phyloP scores from a whole-genome alignment of 2,888 invertebrate genomes.

The Drosophila neotestacea region DNA sequence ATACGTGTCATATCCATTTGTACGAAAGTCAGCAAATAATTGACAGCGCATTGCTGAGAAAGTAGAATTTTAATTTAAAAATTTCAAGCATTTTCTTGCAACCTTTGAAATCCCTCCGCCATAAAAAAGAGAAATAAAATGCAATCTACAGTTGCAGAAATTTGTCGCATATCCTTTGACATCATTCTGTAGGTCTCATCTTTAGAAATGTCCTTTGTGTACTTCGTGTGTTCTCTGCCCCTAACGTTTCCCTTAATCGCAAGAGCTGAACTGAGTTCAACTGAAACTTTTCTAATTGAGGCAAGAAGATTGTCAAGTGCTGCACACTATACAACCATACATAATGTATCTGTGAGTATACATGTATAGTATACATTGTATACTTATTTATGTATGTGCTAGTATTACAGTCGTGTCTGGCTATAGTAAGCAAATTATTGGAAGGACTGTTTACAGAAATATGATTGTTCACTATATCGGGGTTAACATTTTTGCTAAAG shows the following conservation, averaged over 20 bases:
- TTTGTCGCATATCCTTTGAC: conserved; percentile 16
- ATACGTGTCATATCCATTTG: conserved; percentile 8
- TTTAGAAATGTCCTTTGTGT: conserved; percentile 31
- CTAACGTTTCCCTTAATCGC: not conserved
- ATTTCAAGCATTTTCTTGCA: not conserved
- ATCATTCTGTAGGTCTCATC: conserved; percentile 12
- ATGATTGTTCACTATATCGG: too few relatives aligned
- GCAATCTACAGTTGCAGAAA: conserved; percentile 14
- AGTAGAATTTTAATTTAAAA: conserved; percentile 19
- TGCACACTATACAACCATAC: conserved; percentile 24
- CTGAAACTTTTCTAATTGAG: conserved; percentile 74
- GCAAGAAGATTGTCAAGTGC: conserved; percentile 53
- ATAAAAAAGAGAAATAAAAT: conserved; percentile 6
- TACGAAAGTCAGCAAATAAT: not conserved
- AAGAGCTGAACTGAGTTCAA: conserved; percentile 34
- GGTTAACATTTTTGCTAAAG: too few relatives aligned
- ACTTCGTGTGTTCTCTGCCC: not conserved
- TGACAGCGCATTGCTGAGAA: not conserved
- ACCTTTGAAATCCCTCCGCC: conserved; percentile 15
- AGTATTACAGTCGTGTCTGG: too few relatives aligned
- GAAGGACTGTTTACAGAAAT: too few relatives aligned
- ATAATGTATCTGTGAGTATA: conserved; percentile 3
- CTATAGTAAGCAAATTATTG: too few relatives aligned
- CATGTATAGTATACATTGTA: too few relatives aligned
- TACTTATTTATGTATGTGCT: conserved; percentile 9